Evolutionary conservation across 2,797 vertebrate species (phyloP).

Genomic region (Anolis apletophallus): DNA sequence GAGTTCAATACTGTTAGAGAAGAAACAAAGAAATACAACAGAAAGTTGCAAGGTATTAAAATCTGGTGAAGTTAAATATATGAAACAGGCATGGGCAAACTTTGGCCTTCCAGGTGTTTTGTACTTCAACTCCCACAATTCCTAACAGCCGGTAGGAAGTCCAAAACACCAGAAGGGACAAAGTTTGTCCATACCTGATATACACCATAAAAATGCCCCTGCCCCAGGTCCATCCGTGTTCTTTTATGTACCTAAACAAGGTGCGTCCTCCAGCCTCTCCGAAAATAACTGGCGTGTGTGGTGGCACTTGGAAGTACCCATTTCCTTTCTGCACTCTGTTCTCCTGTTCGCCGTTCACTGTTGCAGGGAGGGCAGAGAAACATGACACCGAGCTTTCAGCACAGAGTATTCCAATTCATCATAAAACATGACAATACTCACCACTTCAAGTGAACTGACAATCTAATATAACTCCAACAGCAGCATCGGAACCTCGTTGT

Average conservation of each 20-base stretch:
- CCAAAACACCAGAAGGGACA: no score
- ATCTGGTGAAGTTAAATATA: neutral
- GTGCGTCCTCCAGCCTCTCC: slow-evolving; percentile 97
- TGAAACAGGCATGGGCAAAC: no score
- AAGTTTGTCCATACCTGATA: no score
- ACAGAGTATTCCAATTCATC: neutral
- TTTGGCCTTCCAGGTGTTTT: no score
- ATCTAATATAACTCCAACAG: no score
- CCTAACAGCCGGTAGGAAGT: no score
- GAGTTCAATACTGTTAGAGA: neutral
- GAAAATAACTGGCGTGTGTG: slow-evolving; percentile 98
- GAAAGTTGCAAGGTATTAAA: neutral
- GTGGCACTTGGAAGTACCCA: slow-evolving; percentile 98
- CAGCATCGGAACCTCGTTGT: no score
- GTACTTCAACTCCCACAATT: no score
- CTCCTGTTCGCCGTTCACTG: slow-evolving; percentile 97
- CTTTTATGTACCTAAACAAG: slow-evolving; percentile 88
- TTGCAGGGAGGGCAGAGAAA: slow-evolving; percentile 22
- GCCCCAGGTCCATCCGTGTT: neutral
- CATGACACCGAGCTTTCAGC: neutral
- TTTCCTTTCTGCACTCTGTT: slow-evolving; percentile 96
- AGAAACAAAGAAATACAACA: neutral
- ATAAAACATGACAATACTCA: neutral
- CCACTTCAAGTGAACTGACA: neutral
- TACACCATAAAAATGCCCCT: rapidly evolving